Conservation (phyloP, 1,140 invertebrate species). For the Papilio polytes region DNA sequence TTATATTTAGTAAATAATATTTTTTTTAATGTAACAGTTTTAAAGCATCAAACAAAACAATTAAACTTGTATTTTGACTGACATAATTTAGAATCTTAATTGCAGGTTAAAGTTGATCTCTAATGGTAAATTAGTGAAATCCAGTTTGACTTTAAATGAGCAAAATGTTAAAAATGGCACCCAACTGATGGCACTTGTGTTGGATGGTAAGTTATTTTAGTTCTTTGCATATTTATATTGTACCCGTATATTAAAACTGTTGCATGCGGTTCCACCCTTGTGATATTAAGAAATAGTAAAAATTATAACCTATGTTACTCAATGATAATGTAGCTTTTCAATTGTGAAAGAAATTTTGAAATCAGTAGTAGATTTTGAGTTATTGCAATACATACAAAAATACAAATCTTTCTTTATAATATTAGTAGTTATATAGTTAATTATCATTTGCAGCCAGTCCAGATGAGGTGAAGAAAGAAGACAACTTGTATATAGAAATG, state of each 20-base stretch:
- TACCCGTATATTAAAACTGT: too few species aligned
- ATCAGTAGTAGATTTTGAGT: too few species aligned
- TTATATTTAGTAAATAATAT: not conserved
- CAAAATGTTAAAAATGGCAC: conserved; percentile 88
- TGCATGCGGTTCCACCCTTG: too few species aligned
- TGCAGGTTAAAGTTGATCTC: conserved; percentile 88
- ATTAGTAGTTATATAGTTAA: not conserved
- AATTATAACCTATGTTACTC: too few species aligned
- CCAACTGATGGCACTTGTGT: conserved; percentile 87
- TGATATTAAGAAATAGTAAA: too few species aligned
- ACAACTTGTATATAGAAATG: conserved; percentile 79
- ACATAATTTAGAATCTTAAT: conserved; percentile 39
- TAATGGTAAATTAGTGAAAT: conserved; percentile 87
- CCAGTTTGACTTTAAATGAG: conserved; percentile 76
- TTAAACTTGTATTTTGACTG: conserved; percentile 18
- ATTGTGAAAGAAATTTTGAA: too few species aligned
- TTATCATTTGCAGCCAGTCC: conserved; percentile 55
- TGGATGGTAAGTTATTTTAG: conserved; percentile 66
- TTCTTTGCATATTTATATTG: not conserved
- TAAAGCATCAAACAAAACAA: not conserved
- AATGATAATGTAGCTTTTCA: too few species aligned
- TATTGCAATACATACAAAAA: too few species aligned
- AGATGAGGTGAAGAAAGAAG: conserved; percentile 71
- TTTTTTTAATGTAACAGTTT: too few species aligned
- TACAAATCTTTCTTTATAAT: too few species aligned